Evolutionary conservation across 2,888 invertebrate species (phyloP).

Genomic region (Atethmia centrago): DNA sequence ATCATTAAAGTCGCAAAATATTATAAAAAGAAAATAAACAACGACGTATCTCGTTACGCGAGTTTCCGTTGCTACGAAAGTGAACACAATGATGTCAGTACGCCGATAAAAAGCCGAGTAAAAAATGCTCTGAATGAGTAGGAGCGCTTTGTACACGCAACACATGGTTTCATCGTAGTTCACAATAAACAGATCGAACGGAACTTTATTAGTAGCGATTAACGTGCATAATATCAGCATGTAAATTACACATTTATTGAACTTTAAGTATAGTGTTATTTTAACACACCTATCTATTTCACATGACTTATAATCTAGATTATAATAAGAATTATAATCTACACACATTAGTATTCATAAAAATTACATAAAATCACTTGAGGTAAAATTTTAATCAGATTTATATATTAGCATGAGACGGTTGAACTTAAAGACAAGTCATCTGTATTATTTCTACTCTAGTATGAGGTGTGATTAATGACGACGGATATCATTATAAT

Average conservation of each 20-base stretch:
- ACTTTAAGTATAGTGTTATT: conserved; percentile 14
- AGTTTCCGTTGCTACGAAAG: conserved; percentile 89
- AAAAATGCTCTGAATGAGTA: conserved; percentile 86
- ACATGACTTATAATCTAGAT: no score
- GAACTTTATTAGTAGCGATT: conserved; percentile 75
- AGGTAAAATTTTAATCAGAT: conserved; percentile 7
- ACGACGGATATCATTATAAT: conserved; percentile 65
- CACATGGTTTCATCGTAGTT: conserved; percentile 73
- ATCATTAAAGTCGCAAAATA: conserved; percentile 89
- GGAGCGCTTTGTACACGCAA: conserved; percentile 79
- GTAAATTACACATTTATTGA: conserved; percentile 70
- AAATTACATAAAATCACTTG: background rate
- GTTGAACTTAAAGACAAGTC: conserved; percentile 28
- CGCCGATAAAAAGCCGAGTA: conserved; percentile 83
- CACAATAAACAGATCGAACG: conserved; percentile 74
- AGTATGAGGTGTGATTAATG: conserved; percentile 71
- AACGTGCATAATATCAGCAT: conserved; percentile 72
- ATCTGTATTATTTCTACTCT: conserved; percentile 41
- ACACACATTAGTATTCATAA: conserved; percentile 5
- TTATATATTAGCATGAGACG: conserved; percentile 9
- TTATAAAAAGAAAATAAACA: conserved; percentile 86
- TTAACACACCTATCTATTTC: background rate
- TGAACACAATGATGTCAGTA: conserved; percentile 88
- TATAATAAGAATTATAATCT: background rate
- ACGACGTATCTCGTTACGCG: conserved; percentile 85